A percentile compares a stretch with the other conserved stretches of the same genome.
These are phyloP conservation scores for Pangasianodon gigas DNA, from an alignment of 2,113 vertebrate species.

Conservation along the genomic window DNA sequence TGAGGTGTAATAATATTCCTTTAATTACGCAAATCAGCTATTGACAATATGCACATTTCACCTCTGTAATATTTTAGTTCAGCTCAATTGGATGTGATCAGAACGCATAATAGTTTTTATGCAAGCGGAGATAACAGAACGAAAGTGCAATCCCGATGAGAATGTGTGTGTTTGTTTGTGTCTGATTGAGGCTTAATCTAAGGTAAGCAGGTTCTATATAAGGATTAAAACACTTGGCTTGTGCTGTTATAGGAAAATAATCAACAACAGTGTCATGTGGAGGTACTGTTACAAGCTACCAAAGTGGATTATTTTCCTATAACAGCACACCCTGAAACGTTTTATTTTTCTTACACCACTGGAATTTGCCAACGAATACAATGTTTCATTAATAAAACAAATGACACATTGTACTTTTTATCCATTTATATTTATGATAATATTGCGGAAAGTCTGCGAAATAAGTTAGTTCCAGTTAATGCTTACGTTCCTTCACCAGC, in stretches of 20 bases:
- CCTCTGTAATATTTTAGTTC: constrained; percentile 32
- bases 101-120: not conserved
- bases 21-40: constrained; percentile 53
- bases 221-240: not conserved
- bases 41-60: constrained; percentile 37
- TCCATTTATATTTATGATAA: not conserved
- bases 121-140: not conserved
- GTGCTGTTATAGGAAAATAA: not conserved
- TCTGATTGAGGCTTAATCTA: not conserved
- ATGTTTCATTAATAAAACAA: not conserved
- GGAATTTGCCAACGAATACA: not conserved
- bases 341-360: not conserved
- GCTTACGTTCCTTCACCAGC: not conserved
- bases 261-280: not conserved
- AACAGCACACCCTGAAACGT: not conserved
- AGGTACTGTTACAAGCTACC: not conserved
- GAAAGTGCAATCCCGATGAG: not conserved
- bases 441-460: not conserved
- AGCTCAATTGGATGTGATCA: not conserved
- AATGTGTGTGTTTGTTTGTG: constrained; percentile 12
- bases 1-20: constrained; percentile 45
- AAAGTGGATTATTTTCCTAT: not conserved
- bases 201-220: not conserved
- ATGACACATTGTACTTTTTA: not conserved
- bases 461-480: not conserved